Evolutionary conservation across 2,888 invertebrate species (phyloP), one percentile per base, ranked within the genome.

Genomic region (Aleiodes testaceus): DNA sequence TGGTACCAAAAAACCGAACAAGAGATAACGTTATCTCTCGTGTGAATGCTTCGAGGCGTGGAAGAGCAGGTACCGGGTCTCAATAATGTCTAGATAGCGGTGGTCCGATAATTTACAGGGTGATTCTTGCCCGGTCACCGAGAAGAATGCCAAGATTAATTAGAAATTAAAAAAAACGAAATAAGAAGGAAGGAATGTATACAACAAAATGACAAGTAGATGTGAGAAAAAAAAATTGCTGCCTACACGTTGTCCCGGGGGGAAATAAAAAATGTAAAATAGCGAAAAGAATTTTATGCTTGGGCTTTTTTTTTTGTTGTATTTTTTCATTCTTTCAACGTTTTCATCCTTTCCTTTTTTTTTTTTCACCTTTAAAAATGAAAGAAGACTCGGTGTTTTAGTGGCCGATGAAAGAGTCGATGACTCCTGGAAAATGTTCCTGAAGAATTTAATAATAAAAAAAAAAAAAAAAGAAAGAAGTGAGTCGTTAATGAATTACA

Each of bases 21-120:
- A 65, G 75, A 83, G 84, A 85, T 85, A 84, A 85, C 82, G 82
- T 83, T 84, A 85, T 85, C 84, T 83, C 75, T 79, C 79, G 80
- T 81, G 83, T 81, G 82, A 84, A 84, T 83, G 81, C 82, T 82
- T 78, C 81, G 78, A 77, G 78, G 77, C 77, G 78, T 79, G 78
- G 81, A 77, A 70, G 80, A 77, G 82, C 73, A 78, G 78, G 82
- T 84, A 84, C 82, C 81, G 52, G 76, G 78, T 79, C 79, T 82
- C 85, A 84, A 84, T 84, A 83, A 80, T 79, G 76, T 77, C 76
- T 76, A 82, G 84, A 85, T 84, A 85, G 81, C 81, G 79, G 76
- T 65, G 72, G 76, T 73, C 74, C 81, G 81, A 86, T 86, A 85
- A 85, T 81, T 85, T 82, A 83, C 80, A 73, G 75, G 77, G 80